Conservation (phyloP, 37 sponge, comb jelly and placozoan genomes). For the Haliclona indistincta region DNA sequence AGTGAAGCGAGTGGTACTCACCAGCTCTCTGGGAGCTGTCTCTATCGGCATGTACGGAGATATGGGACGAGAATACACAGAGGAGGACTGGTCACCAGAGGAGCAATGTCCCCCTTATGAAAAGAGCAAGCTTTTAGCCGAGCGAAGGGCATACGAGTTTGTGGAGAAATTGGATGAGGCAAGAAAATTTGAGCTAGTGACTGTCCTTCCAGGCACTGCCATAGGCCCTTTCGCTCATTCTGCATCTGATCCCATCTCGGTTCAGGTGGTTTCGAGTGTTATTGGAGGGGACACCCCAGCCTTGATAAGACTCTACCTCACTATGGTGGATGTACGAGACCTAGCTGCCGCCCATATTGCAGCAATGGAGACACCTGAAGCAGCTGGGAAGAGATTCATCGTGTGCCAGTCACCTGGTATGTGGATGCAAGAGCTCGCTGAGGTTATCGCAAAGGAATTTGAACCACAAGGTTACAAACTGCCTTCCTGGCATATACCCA, state of each 20-base stretch:
- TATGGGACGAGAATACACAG: constrained; percentile 60
- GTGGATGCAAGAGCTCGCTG: constrained; percentile 55
- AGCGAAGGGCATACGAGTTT: constrained; percentile 84
- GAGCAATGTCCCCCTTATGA: constrained; percentile 50
- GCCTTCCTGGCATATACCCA: constrained; percentile 33
- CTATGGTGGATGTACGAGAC: constrained; percentile 85
- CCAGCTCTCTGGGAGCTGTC: constrained; percentile 85
- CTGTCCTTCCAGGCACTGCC: constrained; percentile 68
- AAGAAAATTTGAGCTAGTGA: constrained; percentile 82
- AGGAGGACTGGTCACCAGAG: constrained; percentile 81
- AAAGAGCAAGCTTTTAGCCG: constrained; percentile 84
- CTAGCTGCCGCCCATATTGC: constrained; percentile 84
- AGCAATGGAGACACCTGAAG: constrained; percentile 74
- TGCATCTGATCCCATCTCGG: constrained; percentile 27
- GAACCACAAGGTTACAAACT: constrained; percentile 74
- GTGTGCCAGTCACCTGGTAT: constrained; percentile 11
- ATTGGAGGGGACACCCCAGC: constrained; percentile 51
- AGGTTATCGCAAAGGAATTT: constrained; percentile 63
- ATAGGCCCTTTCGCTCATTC: constrained; percentile 75
- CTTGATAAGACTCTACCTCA: constrained; percentile 43
- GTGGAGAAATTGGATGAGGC: constrained; percentile 45
- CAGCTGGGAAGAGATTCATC: constrained; percentile 62
- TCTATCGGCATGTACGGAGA: constrained; percentile 51
- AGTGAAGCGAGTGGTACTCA: constrained; percentile 86
- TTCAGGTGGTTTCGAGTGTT: constrained; percentile 15